Evolutionary conservation across 2,888 invertebrate genomes (phyloP), one percentile per base, ranked within the genome.

Genomic region (Horisme vitalbata): DNA sequence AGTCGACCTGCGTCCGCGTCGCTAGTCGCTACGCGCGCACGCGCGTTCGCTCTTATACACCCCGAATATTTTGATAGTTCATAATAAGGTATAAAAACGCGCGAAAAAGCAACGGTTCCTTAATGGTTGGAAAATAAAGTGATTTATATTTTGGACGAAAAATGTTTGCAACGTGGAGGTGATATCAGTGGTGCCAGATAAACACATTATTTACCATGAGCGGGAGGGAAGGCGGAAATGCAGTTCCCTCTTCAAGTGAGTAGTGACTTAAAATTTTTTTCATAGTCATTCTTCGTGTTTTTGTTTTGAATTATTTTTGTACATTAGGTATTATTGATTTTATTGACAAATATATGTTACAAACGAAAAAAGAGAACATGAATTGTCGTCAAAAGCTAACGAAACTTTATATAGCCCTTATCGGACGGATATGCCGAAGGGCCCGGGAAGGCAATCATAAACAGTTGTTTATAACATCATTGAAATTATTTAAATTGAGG

Each of bases 221-320:
- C 81, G 87, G 81, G 78, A 84, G 83, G 79, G 83, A 83, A 83
- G 84, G 80, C 85, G 88, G 88, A 87, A 86, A 83, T 88, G 86
- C 86, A 89, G 85, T 85, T 86, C 85, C 87, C 79, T 83, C 86
- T 85, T 83, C 80, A 65, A 86, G 88, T 89, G 76, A 89, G 88
- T 87, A 81, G 63, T 55, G 50, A 66, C 60, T 59, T 63, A 50
- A 60, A 36, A 55, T 63, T 58, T 61, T 46, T 58, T 37, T 34
- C 12, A 12, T 20, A 36, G 46, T 55, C 45, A 36, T 49, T 41
- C 34, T 41, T 46, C 21, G 8, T 23, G 10, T 6, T 36, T 15
- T 39, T 31, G 8, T 18, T 20, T 35, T 31, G 7, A 20, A 18
- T 9, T 41, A 20, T 14, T 21, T 26, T 21, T 21, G n/a, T 35